Percentiles rank a stretch among this genome's conserved stretches.
Evolutionary conservation across 2,113 vertebrate genomes (phyloP).

Genomic region (Brachyistius frenatus): DNA sequence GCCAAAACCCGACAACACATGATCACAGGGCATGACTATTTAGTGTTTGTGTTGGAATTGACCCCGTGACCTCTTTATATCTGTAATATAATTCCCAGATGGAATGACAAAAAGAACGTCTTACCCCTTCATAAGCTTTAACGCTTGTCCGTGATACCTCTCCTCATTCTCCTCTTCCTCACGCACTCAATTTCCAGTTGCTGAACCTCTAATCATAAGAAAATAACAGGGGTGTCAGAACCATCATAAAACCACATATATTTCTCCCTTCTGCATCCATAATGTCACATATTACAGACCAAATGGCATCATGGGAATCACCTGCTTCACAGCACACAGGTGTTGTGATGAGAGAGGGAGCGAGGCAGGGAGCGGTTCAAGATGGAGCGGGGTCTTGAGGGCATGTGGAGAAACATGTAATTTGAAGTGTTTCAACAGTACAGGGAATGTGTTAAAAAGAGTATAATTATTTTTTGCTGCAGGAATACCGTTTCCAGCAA

Average conservation of each 20-base stretch:
- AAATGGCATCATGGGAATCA: conserved; percentile 71
- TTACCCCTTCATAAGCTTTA: neutral
- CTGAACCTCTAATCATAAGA: conserved; percentile 64
- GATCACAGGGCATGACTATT: conserved; percentile 32
- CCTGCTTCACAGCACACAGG: conserved; percentile 72
- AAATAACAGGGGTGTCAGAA: conserved; percentile 62
- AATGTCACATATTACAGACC: conserved; percentile 68
- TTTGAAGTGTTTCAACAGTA: conserved; percentile 64
- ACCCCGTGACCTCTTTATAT: conserved; percentile 31
- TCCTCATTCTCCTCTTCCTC: neutral
- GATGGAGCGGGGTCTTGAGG: conserved; percentile 18
- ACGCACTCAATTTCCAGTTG: conserved; percentile 2
- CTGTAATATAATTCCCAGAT: neutral
- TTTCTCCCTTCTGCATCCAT: conserved; percentile 57
- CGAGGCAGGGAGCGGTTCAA: neutral
- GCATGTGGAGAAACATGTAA: conserved; percentile 55
- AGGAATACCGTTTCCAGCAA: conserved; percentile 22
- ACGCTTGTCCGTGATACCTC: neutral
- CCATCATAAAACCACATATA: conserved; percentile 65
- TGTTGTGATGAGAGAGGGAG: conserved; percentile 24
- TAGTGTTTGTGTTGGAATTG: neutral
- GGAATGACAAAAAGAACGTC: neutral
- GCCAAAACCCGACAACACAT: neutral
- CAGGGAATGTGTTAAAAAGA: conserved; percentile 50
- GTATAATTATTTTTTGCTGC: conserved; percentile 53